phyloP scores from a whole-genome alignment of 2,888 invertebrate species.

The Diplolepis rosae region DNA sequence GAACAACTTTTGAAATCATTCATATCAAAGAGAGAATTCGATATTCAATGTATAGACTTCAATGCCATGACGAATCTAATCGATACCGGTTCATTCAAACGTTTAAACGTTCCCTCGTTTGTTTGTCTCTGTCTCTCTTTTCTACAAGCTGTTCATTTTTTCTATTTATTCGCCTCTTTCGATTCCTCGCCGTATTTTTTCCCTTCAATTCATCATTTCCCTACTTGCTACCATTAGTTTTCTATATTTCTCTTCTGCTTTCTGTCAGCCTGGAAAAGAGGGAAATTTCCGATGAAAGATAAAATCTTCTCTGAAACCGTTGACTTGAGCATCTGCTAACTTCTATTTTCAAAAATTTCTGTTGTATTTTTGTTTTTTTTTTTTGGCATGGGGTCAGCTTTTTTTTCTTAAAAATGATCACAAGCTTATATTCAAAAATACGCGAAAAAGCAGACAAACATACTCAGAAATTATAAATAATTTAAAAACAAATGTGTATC shows the following conservation, averaged over 20 bases:
- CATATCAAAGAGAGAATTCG: not conserved
- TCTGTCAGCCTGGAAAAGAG: not conserved
- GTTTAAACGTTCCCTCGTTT: not conserved
- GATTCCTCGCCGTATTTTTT: not conserved
- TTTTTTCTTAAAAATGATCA: no score
- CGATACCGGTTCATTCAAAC: slow-evolving; percentile 31
- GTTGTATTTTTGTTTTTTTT: no score
- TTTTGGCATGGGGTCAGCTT: no score
- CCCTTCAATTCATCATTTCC: not conserved
- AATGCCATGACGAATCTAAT: slow-evolving; percentile 42
- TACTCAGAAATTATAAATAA: no score
- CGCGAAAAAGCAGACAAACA: no score
- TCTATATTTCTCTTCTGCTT: not conserved
- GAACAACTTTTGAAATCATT: slow-evolving; percentile 42
- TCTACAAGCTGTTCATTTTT: not conserved
- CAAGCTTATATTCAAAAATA: no score
- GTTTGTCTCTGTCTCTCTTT: not conserved
- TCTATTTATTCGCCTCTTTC: not conserved
- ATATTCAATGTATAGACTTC: slow-evolving; percentile 35
- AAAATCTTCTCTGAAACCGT: not conserved
- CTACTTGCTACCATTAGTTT: not conserved
- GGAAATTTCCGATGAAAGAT: not conserved
- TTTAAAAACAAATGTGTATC: no score
- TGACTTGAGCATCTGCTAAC: not conserved
- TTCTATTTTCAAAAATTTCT: no score